Conservation (phyloP, 2,113 vertebrate species). For the Oncorhynchus kisutch region DNA sequence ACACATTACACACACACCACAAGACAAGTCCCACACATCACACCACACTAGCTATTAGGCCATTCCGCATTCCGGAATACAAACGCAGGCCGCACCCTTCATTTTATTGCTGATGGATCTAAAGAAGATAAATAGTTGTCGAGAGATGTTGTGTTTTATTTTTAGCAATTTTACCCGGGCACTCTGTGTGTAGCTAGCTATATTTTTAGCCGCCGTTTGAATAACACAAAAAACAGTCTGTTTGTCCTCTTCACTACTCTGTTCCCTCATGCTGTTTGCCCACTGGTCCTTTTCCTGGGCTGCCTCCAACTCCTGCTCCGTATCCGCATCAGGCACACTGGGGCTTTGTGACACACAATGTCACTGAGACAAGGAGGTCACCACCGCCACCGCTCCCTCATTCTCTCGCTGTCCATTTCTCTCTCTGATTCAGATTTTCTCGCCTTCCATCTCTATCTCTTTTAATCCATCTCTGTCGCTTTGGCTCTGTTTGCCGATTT, state of each 20-base stretch:
- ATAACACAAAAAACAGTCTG: constrained; percentile 45
- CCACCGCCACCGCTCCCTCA: constrained; percentile 14
- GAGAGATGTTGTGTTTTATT: constrained; percentile 56
- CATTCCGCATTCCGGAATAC: not conserved
- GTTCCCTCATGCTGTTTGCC: not conserved
- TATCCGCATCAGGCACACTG: constrained; percentile 8
- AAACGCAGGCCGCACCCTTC: not conserved
- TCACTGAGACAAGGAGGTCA: constrained; percentile 44
- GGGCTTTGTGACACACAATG: constrained; percentile 33
- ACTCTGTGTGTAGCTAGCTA: constrained; percentile 18
- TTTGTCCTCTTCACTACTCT: constrained; percentile 36
- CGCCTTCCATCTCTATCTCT: not conserved
- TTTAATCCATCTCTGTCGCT: constrained; percentile 4
- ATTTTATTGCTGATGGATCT: constrained; percentile 8
- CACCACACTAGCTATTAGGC: not conserved
- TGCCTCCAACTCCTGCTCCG: not conserved
- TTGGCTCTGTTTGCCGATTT: not conserved
- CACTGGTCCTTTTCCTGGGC: constrained; percentile 6
- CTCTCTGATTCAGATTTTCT: not conserved
- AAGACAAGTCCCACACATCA: too few relatives aligned
- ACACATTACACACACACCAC: not conserved
- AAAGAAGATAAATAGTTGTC: constrained; percentile 40
- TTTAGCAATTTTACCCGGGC: constrained; percentile 55
- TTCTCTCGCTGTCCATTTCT: constrained; percentile 21
- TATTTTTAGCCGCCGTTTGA: constrained; percentile 58